phyloP scores from a whole-genome alignment of 2,797 vertebrate genomes.

The Hephaestus fuliginosus region DNA sequence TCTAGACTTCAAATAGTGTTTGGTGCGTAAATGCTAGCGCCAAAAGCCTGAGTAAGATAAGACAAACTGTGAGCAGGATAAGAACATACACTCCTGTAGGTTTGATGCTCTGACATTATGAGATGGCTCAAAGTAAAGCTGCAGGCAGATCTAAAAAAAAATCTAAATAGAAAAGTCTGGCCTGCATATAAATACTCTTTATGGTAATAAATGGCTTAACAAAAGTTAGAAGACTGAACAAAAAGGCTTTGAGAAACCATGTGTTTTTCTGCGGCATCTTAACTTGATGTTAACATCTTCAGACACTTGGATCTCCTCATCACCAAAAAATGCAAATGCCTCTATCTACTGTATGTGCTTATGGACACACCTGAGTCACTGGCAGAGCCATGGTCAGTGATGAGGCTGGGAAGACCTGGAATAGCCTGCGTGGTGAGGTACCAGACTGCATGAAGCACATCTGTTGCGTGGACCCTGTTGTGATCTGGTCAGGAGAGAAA shows the following conservation, averaged over 20 bases:
- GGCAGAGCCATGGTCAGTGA: conserved; percentile 90
- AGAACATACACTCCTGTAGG: conserved; percentile 62
- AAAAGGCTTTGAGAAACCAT: background rate
- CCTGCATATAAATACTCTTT: conserved; percentile 39
- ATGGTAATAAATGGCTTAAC: conserved; percentile 15
- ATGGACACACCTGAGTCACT: conserved; percentile 91
- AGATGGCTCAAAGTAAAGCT: conserved; percentile 46
- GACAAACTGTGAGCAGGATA: conserved; percentile 60
- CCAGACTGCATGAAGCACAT: conserved; percentile 99
- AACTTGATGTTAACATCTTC: background rate
- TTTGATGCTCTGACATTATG: conserved; percentile 56
- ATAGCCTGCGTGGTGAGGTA: conserved; percentile 97
- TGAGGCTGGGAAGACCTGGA: conserved; percentile 91
- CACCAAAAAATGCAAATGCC: conserved; percentile 1
- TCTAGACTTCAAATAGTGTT: conserved; percentile 77
- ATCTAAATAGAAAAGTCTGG: conserved; percentile 22
- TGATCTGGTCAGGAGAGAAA: conserved; percentile 89
- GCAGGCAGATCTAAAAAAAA: conserved; percentile 35
- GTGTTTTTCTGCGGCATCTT: conserved; percentile 16
- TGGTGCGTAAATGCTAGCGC: conserved; percentile 54
- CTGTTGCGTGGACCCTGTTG: conserved; percentile 97
- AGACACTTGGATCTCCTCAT: background rate
- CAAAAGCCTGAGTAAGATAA: conserved; percentile 68
- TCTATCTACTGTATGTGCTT: background rate
- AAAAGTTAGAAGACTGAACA: conserved; percentile 23